These are phyloP conservation scores for Drosophila percnosoma DNA, from an alignment of 2,888 invertebrate species.

Conservation along the genomic window DNA sequence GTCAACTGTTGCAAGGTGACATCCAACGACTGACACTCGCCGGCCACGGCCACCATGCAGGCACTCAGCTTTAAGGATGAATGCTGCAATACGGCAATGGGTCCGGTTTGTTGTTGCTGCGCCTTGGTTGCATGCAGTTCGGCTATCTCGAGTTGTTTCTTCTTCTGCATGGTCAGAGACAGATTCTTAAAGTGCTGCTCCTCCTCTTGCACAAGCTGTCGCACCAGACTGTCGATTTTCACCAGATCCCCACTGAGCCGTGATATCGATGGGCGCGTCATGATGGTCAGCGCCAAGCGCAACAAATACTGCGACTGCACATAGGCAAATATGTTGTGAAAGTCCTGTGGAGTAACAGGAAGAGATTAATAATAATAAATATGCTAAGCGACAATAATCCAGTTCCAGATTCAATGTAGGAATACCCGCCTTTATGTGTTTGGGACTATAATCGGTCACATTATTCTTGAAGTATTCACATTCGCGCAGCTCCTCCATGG, in stretches of 20 bases:
- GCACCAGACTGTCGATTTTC: conserved; percentile 78
- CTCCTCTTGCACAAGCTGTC: conserved; percentile 82
- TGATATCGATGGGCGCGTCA: conserved; percentile 80
- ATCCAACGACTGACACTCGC: conserved; percentile 83
- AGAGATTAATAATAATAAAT: not conserved
- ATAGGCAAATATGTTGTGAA: conserved; percentile 85
- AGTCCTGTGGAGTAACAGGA: conserved; percentile 72
- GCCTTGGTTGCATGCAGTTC: conserved; percentile 73
- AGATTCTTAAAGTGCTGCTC: conserved; percentile 83
- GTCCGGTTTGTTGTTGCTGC: conserved; percentile 75
- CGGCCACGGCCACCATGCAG: conserved; percentile 84
- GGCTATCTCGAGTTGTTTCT: conserved; percentile 77
- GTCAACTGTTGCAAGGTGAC: conserved; percentile 82
- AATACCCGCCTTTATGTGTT: conserved; percentile 81
- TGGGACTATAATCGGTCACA: conserved; percentile 83
- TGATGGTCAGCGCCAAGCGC: conserved; percentile 82
- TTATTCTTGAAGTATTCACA: conserved; percentile 84
- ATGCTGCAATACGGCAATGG: conserved; percentile 82
- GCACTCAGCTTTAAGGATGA: conserved; percentile 84
- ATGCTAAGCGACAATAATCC: not conserved
- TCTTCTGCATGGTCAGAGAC: conserved; percentile 74
- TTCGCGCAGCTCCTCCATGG: conserved; percentile 84
- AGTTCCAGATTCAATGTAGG: not conserved
- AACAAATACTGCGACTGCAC: conserved; percentile 84
- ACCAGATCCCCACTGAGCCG: conserved; percentile 74